A percentile compares a stretch with the other conserved stretches of the same genome.
Evolutionary conservation across 1,140 invertebrate species (phyloP).

Genomic region (Euura lappo): DNA sequence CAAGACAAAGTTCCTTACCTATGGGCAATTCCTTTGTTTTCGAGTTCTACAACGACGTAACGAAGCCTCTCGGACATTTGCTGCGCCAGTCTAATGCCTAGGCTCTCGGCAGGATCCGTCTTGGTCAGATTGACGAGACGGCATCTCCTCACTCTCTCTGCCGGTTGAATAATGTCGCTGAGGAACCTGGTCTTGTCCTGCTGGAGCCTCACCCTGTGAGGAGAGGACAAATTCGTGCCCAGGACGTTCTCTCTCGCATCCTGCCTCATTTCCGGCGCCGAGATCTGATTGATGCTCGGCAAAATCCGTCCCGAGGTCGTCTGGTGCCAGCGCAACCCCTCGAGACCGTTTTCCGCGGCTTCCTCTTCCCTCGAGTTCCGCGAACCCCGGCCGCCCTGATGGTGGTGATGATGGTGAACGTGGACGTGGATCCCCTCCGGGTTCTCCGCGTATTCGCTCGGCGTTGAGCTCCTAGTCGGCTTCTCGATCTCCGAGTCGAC

Average conservation of each 20-base stretch:
- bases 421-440: constrained; percentile 18
- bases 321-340: constrained; percentile 55
- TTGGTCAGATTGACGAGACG: constrained; percentile 58
- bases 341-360: constrained; percentile 21
- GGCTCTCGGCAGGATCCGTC: constrained; percentile 68
- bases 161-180: constrained; percentile 52
- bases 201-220: constrained; percentile 50
- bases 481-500: constrained; percentile 55
- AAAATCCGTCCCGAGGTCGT: constrained; percentile 50
- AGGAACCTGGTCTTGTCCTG: constrained; percentile 56
- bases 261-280: not conserved
- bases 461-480: constrained; percentile 47
- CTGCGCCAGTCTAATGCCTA: constrained; percentile 74
- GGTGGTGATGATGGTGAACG: too few relatives aligned
- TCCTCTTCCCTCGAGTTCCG: too few relatives aligned
- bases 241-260: too few relatives aligned
- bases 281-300: constrained; percentile 53
- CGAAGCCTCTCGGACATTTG: constrained; percentile 71
- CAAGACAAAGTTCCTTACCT: constrained; percentile 60
- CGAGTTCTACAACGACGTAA: constrained; percentile 83
- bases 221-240: constrained; percentile 22
- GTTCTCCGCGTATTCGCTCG: constrained; percentile 38
- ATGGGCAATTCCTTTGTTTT: constrained; percentile 79
- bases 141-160: constrained; percentile 33
- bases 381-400: too few relatives aligned